These are phyloP conservation scores for Cliona cf. orientalis DNA, from an alignment of 37 sponge, comb jelly and placozoan genomes.

Conservation along the genomic window DNA sequence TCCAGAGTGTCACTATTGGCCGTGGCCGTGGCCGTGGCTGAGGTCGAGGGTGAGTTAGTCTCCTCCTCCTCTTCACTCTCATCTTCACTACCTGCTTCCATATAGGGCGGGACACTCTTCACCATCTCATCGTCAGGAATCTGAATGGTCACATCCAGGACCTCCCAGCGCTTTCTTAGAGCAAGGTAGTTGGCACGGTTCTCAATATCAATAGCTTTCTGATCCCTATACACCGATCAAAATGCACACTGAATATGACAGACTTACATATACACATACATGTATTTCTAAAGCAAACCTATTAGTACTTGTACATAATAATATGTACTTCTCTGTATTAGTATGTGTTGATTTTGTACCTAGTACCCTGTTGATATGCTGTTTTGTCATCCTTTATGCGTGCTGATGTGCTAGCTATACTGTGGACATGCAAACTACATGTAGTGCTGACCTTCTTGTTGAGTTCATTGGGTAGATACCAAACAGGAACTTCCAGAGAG, in stretches of 20 bases:
- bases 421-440: too few species aligned
- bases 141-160: constrained; percentile 45
- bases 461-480: constrained; percentile 76
- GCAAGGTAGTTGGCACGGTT: constrained; percentile 62
- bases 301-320: too few species aligned
- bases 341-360: too few species aligned
- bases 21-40: background rate
- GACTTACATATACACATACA: too few species aligned
- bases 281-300: too few species aligned
- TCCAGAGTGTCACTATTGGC: too few species aligned
- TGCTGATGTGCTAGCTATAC: too few species aligned
- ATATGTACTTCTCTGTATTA: too few species aligned
- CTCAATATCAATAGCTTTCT: constrained; percentile 75
- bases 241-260: too few species aligned
- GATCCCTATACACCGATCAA: constrained; percentile 70
- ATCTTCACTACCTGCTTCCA: constrained; percentile 43
- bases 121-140: constrained; percentile 35
- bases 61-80: constrained; percentile 15
- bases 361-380: too few species aligned
- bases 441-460: constrained; percentile 65
- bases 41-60: background rate
- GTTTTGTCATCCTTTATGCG: too few species aligned
- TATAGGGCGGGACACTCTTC: constrained; percentile 22
- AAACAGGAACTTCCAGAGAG: constrained; percentile 84
- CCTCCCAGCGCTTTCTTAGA: constrained; percentile 67